Conservation (phyloP, 2,888 invertebrate species). For the Agrotis ipsilon region DNA sequence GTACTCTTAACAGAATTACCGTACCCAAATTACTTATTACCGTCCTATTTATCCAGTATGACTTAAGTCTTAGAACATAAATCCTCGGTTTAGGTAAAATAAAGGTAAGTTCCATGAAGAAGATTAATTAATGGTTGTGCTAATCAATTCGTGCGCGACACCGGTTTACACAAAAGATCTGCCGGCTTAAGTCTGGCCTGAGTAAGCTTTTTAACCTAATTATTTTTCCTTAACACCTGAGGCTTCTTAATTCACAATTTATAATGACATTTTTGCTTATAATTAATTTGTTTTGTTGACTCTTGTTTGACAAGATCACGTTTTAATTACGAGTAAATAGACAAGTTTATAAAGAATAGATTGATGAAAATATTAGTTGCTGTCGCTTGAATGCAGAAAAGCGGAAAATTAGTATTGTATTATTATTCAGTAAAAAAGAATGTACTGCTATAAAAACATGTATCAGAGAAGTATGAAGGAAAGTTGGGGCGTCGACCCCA, state of each 20-base stretch:
- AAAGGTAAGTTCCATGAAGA: slow-evolving; percentile 48
- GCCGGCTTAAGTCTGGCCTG: slow-evolving; percentile 37
- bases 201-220: slow-evolving; percentile 50
- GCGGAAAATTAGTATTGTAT: no score
- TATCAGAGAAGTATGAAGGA: no score
- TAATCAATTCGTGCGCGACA: slow-evolving; percentile 55
- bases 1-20: background rate
- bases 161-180: slow-evolving; percentile 54
- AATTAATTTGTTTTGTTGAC: slow-evolving; percentile 37
- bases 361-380: background rate
- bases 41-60: slow-evolving; percentile 2
- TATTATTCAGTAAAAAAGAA: no score
- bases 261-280: slow-evolving; percentile 37
- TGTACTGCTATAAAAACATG: no score
- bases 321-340: slow-evolving; percentile 3
- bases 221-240: slow-evolving; percentile 52
- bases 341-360: background rate
- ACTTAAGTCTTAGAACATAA: slow-evolving; percentile 23
- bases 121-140: slow-evolving; percentile 55
- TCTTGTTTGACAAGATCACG: slow-evolving; percentile 3
- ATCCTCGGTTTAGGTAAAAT: slow-evolving; percentile 25
- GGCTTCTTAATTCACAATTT: slow-evolving; percentile 15
- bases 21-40: slow-evolving; percentile 12
- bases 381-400: no score
- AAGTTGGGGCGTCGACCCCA: no score